These are phyloP conservation scores for Neopipo cinnamomea DNA, from an alignment of 2,113 vertebrate genomes.

Conservation along the genomic window DNA sequence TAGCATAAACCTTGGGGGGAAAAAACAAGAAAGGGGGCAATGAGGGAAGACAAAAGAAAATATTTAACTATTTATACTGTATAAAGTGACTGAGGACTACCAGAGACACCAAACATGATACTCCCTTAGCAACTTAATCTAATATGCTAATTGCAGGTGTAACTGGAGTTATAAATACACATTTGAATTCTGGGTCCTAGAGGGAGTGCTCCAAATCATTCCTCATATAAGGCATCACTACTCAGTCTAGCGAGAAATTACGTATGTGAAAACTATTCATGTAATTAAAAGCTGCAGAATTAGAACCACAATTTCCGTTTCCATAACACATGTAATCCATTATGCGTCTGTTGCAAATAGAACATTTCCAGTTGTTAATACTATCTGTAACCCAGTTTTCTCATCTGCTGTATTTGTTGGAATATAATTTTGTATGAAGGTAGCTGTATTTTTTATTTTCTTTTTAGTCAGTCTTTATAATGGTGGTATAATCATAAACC, in stretches of 20 bases:
- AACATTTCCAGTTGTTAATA: background rate
- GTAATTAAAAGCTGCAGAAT: conserved; percentile 11
- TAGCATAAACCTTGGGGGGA: background rate
- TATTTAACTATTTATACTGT: conserved; percentile 36
- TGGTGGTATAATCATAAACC: background rate
- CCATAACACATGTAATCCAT: background rate
- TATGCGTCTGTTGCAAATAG: background rate
- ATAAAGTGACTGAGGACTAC: background rate
- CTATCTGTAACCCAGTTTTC: conserved; percentile 9
- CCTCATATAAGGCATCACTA: background rate
- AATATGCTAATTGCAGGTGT: conserved; percentile 23
- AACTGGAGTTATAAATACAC: background rate
- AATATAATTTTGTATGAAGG: background rate
- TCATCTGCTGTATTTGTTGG: background rate
- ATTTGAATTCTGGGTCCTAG: background rate
- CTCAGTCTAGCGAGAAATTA: background rate
- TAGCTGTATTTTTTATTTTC: background rate
- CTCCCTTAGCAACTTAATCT: background rate
- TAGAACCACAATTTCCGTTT: background rate
- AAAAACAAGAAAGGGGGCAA: background rate
- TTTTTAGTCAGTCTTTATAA: background rate
- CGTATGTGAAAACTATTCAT: background rate
- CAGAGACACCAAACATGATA: conserved; percentile 4
- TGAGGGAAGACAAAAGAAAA: background rate
- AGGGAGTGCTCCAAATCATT: background rate